Evolutionary conservation across 2,888 invertebrate species (phyloP).

Genomic region (Latheticus oryzae): DNA sequence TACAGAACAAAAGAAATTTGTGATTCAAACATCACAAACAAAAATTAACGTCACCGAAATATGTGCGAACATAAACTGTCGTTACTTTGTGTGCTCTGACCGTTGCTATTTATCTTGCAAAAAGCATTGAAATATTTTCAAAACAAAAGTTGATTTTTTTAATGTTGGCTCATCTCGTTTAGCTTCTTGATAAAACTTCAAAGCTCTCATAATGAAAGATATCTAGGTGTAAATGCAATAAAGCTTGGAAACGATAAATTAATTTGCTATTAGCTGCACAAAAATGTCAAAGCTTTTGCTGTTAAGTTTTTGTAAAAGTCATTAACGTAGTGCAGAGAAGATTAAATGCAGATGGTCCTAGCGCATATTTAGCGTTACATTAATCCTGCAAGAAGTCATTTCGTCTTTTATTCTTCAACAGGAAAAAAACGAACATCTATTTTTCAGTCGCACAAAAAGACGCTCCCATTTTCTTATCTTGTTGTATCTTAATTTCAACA

Average conservation of each 20-base stretch:
- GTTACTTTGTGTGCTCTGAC: conserved; percentile 24
- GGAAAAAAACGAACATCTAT: conserved; percentile 16
- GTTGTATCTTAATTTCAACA: conserved; percentile 39
- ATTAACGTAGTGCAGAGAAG: conserved; percentile 36
- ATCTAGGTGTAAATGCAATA: conserved; percentile 4
- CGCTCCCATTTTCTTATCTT: conserved; percentile 33
- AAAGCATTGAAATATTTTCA: too few relatives aligned
- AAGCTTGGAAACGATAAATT: conserved; percentile 2
- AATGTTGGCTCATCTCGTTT: too few relatives aligned
- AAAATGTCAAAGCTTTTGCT: conserved; percentile 13
- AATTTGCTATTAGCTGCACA: conserved; percentile 3
- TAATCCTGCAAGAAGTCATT: conserved; percentile 36
- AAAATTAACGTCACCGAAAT: conserved; percentile 42
- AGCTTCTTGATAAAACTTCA: conserved; percentile 10
- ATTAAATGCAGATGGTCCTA: conserved; percentile 46
- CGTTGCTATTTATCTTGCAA: conserved; percentile 23
- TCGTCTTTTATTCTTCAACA: neutral
- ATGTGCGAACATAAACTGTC: conserved; percentile 27
- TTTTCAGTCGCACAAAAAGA: conserved; percentile 21
- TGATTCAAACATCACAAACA: conserved; percentile 41
- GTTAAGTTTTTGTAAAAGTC: conserved; percentile 16
- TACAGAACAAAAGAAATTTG: conserved; percentile 42
- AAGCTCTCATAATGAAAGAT: conserved; percentile 5
- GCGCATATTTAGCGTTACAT: conserved; percentile 44
- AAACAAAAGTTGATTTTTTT: too few relatives aligned